These are phyloP conservation scores for Meda fulgida DNA, from an alignment of 2,797 vertebrate species.

Conservation along the genomic window DNA sequence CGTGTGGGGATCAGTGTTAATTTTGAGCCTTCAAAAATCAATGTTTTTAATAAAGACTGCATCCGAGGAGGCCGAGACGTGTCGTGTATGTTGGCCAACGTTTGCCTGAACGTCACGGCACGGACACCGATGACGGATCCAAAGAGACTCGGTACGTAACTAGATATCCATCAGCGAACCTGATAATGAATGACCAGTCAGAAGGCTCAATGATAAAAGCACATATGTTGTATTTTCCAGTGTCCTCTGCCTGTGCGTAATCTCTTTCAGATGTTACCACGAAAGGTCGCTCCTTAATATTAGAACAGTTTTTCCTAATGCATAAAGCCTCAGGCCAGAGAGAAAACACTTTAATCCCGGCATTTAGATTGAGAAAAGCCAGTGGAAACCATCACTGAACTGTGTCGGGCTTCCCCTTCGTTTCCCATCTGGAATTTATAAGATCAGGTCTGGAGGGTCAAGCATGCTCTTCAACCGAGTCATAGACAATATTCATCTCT, in stretches of 20 bases:
- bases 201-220: not conserved
- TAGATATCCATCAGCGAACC: not conserved
- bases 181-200: not conserved
- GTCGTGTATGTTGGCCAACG: constrained; percentile 85
- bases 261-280: constrained; percentile 64
- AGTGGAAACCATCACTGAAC: constrained; percentile 45
- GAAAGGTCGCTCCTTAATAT: constrained; percentile 45
- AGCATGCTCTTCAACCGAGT: not conserved
- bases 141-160: constrained; percentile 72
- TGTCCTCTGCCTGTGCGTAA: constrained; percentile 61
- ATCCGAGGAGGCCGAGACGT: constrained; percentile 84
- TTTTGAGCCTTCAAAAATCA: constrained; percentile 91
- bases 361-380: constrained; percentile 31
- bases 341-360: constrained; percentile 45
- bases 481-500: not conserved
- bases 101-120: constrained; percentile 86
- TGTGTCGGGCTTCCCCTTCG: constrained; percentile 54
- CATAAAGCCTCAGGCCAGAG: constrained; percentile 48
- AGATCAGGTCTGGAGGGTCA: not conserved
- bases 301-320: constrained; percentile 63
- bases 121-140: constrained; percentile 74
- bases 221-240: constrained; percentile 43
- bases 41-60: constrained; percentile 93
- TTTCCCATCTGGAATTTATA: constrained; percentile 63
- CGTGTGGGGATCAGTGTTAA: constrained; percentile 81